A percentile compares a stretch with the other conserved stretches of the same genome.
These are phyloP conservation scores for Tauraco hartlaubi DNA, from an alignment of 2,797 vertebrate species.

Conservation along the genomic window DNA sequence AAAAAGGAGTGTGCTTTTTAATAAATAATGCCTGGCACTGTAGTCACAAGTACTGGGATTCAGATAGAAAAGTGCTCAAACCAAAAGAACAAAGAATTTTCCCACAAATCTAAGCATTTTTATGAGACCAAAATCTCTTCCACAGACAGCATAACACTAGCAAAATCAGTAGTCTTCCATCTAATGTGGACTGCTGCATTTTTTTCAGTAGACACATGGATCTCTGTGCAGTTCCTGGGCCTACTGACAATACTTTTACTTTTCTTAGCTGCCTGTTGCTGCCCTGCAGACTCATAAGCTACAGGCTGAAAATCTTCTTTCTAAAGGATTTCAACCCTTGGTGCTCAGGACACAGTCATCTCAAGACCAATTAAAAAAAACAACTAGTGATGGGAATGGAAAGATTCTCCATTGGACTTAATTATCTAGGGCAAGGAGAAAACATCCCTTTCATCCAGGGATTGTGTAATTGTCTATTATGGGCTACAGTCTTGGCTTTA, in stretches of 20 bases:
- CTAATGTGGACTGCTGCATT: background rate
- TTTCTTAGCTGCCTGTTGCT: background rate
- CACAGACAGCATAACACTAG: background rate
- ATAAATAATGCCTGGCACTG: background rate
- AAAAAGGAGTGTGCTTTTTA: background rate
- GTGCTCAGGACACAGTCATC: background rate
- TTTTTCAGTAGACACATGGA: background rate
- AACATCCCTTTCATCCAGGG: conserved; percentile 47
- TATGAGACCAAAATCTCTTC: background rate
- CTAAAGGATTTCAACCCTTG: background rate
- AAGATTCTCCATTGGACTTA: conserved; percentile 45
- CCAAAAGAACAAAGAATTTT: background rate
- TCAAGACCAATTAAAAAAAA: conserved; percentile 27
- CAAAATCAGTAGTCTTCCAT: background rate
- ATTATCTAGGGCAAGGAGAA: conserved; percentile 60
- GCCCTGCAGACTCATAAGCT: background rate
- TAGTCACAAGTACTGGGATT: background rate
- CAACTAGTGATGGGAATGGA: conserved; percentile 35
- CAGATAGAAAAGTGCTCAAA: background rate
- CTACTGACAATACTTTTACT: background rate
- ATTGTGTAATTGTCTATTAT: conserved; percentile 28
- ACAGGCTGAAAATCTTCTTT: background rate
- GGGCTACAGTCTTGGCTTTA: conserved; percentile 32
- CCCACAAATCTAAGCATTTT: background rate
- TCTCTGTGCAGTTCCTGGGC: background rate